Conservation (phyloP, 2,888 invertebrate species). For the Drosophila pseudotakahashii region DNA sequence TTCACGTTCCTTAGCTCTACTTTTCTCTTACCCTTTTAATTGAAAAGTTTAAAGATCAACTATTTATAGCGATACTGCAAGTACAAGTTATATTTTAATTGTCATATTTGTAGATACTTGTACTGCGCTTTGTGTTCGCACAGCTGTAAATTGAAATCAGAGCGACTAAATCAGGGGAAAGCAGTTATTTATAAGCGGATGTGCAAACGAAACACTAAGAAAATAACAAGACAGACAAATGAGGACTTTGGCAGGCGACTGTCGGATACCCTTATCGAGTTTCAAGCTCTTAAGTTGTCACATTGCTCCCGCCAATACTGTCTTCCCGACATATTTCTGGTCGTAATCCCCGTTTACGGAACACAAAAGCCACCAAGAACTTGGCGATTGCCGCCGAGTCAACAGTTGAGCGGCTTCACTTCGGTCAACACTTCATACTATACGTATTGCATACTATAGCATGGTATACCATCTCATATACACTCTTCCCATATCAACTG, state of each 20-base stretch:
- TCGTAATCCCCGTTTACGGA: conserved; percentile 23
- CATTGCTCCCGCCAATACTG: conserved; percentile 6
- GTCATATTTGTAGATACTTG: background rate
- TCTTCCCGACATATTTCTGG: conserved; percentile 7
- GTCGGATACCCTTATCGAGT: conserved; percentile 25
- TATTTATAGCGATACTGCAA: background rate
- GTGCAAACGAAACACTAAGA: conserved; percentile 19
- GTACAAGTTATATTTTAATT: background rate
- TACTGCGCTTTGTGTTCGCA: conserved; percentile 8
- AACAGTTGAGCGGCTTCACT: conserved; percentile 41
- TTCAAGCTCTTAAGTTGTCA: conserved; percentile 26
- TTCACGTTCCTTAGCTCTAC: background rate
- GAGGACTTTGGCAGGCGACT: conserved; percentile 16
- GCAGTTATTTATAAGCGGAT: conserved; percentile 60
- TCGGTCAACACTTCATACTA: conserved; percentile 5
- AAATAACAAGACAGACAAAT: conserved; percentile 18
- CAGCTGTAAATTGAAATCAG: conserved; percentile 32
- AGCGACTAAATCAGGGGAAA: conserved; percentile 48
- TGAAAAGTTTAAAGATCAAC: background rate
- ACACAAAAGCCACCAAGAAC: conserved; percentile 11
- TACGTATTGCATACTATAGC: background rate
- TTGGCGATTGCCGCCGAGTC: conserved; percentile 10
- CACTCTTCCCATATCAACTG: conserved; percentile 57
- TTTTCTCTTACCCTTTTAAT: conserved; percentile 8
- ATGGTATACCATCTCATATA: background rate